A percentile compares a stretch with the other conserved stretches of the same genome.
Conservation (phyloP, 2,888 invertebrate species). For the Exephanes ischioxanthus region DNA sequence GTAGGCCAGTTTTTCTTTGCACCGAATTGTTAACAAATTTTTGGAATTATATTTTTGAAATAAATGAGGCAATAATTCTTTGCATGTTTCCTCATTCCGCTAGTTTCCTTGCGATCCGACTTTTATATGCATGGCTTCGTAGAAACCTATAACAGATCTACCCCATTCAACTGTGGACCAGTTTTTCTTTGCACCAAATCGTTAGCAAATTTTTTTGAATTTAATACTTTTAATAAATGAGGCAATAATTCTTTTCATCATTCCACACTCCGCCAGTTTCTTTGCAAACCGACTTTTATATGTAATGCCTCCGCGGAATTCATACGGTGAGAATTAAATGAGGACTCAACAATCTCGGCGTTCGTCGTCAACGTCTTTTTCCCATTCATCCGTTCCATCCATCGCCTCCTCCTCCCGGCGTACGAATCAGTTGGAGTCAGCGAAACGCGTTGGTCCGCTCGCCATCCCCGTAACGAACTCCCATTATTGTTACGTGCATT, state of each 20-base stretch:
- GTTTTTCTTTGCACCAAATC: too few relatives aligned
- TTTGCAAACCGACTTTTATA: neutral
- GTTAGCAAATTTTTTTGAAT: too few relatives aligned
- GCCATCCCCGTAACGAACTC: conserved; percentile 55
- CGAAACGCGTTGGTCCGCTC: conserved; percentile 36
- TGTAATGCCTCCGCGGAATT: neutral
- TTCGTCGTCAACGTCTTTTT: conserved; percentile 47
- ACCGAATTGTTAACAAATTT: too few relatives aligned
- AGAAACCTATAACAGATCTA: too few relatives aligned
- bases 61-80: neutral
- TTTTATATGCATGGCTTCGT: neutral
- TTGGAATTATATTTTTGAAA: too few relatives aligned
- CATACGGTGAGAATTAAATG: conserved; percentile 1
- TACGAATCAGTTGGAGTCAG: conserved; percentile 28
- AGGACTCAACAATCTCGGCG: conserved; percentile 41
- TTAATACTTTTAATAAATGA: neutral
- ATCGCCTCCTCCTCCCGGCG: neutral
- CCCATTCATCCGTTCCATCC: conserved; percentile 30
- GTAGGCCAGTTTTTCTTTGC: too few relatives aligned
- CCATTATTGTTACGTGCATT: conserved; percentile 53
- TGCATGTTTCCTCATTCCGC: neutral
- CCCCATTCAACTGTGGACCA: too few relatives aligned
- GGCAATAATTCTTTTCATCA: neutral
- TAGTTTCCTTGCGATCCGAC: neutral
- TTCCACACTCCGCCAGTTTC: neutral